Base-by-base conservation (phyloP, 1,140 invertebrate species). In the Maconellicoccus hirsutus region DNA sequence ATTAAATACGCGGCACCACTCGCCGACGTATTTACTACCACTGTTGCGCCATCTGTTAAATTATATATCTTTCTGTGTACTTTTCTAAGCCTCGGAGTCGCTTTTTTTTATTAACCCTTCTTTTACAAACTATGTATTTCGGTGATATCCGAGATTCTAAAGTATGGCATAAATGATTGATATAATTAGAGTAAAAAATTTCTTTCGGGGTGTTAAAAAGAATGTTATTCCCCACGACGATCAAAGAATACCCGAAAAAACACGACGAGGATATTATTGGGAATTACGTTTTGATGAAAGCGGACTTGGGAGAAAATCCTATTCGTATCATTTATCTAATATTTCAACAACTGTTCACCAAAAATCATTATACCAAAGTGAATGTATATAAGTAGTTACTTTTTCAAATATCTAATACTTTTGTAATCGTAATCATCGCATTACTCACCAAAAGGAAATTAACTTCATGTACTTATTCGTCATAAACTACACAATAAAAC, bases 11-110 rank as follows among this genome's bases (percentile, higher is more conserved):
- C n/a, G n/a, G 42, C n/a, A 16, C 29, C 42, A 52, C 42, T 52
- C 42, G 42, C 42, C 42, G 42, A 52, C 42, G 42, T 52, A 52
- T 52, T 52, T 52, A 52, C 42, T 52, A 52, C 42, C n/a, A 52
- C 42, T 52, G 3, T 6, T 19, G n/a, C 42, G 42, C 42, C 42
- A 52, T 52, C 42, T 52, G 42, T 52, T 52, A 52, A 52, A 52
- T 52, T 52, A 52, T 52, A 33, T 33, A 52, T 52, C 16, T 52
- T 16, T 52, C 2, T 19, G 42, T 19, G 42, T 52, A 52, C n/a
- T 52, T 52, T 52, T 52, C 42, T 14, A 3, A 16, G 42, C n/a
- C 14, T 38, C 3, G 42, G 42, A 52, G 12, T 52, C n/a, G 6
- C n/a, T 52, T 52, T 19, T 52, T 52, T 52, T 52, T 52, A 2